These are phyloP conservation scores for Centrocercus urophasianus DNA, from an alignment of 2,113 vertebrate species.

Conservation along the genomic window DNA sequence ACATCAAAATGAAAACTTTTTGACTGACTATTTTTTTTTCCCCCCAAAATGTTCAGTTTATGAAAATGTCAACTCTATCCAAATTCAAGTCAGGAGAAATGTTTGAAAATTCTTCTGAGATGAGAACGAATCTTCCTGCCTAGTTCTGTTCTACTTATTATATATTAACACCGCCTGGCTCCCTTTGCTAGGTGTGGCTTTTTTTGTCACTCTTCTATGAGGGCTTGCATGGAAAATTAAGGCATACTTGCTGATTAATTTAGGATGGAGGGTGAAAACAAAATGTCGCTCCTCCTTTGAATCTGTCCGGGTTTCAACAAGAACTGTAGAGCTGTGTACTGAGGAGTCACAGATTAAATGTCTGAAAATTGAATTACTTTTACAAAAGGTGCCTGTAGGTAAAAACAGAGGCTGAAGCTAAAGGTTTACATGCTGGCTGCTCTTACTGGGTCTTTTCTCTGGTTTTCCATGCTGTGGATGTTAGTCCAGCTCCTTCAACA, in stretches of 20 bases:
- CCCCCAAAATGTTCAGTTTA: background rate
- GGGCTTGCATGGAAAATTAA: slow-evolving; percentile 18
- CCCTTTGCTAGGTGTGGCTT: slow-evolving; percentile 3
- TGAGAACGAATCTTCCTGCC: slow-evolving; percentile 29
- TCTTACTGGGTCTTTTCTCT: background rate
- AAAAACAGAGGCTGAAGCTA: background rate
- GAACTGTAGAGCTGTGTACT: background rate
- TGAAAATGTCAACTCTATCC: background rate
- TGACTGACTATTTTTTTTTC: background rate
- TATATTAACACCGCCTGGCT: slow-evolving; percentile 31
- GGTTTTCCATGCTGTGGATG: background rate
- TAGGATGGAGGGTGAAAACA: background rate
- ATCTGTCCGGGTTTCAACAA: background rate
- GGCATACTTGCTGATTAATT: background rate
- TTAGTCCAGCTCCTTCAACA: background rate
- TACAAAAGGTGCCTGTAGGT: background rate
- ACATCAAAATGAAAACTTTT: background rate
- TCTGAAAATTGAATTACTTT: background rate
- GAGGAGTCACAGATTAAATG: background rate
- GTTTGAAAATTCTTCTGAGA: slow-evolving; percentile 47
- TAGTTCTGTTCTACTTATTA: slow-evolving; percentile 4
- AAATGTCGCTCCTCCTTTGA: background rate
- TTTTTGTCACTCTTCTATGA: slow-evolving; percentile 21
- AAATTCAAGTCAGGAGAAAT: slow-evolving; percentile 15
- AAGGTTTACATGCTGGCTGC: background rate